These are phyloP conservation scores for Dynastes tityus DNA, from an alignment of 2,888 invertebrate genomes.

Conservation along the genomic window DNA sequence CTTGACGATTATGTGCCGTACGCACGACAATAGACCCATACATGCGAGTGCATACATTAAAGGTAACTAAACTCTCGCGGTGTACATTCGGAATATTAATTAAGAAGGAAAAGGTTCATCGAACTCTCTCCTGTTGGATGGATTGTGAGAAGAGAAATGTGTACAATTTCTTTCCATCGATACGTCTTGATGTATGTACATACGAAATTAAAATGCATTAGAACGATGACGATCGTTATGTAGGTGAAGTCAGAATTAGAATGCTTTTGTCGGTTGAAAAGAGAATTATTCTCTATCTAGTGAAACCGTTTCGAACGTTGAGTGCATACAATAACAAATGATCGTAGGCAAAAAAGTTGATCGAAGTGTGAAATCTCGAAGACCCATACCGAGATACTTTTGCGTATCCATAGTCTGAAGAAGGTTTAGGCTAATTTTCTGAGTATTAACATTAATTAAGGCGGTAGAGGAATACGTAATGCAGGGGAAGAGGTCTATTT, in stretches of 20 bases:
- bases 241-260: neutral
- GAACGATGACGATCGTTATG: neutral
- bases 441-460: too few species aligned
- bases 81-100: neutral
- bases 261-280: constrained; percentile 10
- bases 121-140: neutral
- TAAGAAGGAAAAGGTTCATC: neutral
- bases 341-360: neutral
- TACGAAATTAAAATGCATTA: neutral
- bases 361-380: neutral
- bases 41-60: neutral
- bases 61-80: constrained; percentile 11
- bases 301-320: neutral
- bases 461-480: too few species aligned
- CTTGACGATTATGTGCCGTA: neutral
- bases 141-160: constrained; percentile 13
- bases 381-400: too few species aligned
- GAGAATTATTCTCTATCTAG: neutral
- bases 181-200: neutral
- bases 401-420: too few species aligned
- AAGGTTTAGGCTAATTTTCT: too few species aligned
- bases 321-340: neutral
- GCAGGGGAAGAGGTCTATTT: too few species aligned
- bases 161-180: neutral
- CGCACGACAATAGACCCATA: neutral